These are phyloP conservation scores for Oligia fasciuncula DNA, from an alignment of 2,888 invertebrate genomes.

Conservation along the genomic window DNA sequence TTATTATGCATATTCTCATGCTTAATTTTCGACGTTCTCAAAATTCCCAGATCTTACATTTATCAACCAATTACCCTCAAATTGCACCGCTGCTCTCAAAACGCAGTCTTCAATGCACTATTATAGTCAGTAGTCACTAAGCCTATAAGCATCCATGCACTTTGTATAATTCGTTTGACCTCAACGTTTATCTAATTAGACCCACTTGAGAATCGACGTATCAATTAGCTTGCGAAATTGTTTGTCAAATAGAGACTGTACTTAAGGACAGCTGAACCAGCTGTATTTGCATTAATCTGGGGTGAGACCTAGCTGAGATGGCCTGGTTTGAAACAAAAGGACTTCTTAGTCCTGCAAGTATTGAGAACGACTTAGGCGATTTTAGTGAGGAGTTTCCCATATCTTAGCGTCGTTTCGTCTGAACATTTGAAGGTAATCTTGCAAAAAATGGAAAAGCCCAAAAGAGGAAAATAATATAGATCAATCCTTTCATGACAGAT, in stretches of 20 bases:
- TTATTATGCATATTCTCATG: background rate
- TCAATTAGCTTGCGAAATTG: constrained; percentile 58
- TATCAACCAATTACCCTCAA: constrained; percentile 12
- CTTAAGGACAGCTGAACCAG: constrained; percentile 30
- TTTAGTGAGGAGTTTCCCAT: background rate
- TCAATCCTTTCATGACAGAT: background rate
- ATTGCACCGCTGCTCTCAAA: constrained; percentile 23
- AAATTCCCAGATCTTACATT: constrained; percentile 18
- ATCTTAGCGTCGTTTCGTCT: background rate
- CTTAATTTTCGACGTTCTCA: background rate
- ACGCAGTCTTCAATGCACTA: constrained; percentile 33
- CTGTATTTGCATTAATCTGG: constrained; percentile 33
- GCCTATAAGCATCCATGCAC: constrained; percentile 54
- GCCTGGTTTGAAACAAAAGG: constrained; percentile 20
- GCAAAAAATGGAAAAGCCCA: background rate
- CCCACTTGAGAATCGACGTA: constrained; percentile 73
- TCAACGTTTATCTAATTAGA: constrained; percentile 77
- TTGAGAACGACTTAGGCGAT: background rate
- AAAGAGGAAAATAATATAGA: background rate
- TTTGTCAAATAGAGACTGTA: constrained; percentile 44
- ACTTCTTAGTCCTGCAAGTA: background rate
- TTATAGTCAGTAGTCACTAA: constrained; percentile 30
- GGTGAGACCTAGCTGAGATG: constrained; percentile 44
- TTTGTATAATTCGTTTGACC: constrained; percentile 77
- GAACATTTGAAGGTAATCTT: background rate